Percentiles rank a stretch among this genome's conserved stretches.
These are phyloP conservation scores for Hystrix cristata DNA, from an alignment of 2,113 vertebrate species.

Conservation along the genomic window DNA sequence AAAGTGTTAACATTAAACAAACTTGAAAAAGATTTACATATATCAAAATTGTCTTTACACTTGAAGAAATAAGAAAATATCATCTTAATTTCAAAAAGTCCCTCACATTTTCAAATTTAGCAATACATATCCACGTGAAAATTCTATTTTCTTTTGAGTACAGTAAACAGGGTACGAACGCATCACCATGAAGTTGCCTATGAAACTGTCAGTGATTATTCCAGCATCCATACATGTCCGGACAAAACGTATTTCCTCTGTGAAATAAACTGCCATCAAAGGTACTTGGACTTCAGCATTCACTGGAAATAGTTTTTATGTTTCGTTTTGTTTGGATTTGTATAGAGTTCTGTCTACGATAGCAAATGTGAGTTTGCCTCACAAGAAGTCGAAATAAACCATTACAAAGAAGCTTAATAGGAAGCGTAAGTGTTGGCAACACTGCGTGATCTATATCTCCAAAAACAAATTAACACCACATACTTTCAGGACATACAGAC, in stretches of 20 bases:
- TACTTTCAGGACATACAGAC: constrained; percentile 62
- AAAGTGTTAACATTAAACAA: not conserved
- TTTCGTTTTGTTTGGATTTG: constrained; percentile 52
- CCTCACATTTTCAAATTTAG: constrained; percentile 44
- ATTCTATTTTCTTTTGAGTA: constrained; percentile 30
- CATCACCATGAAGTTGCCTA: not conserved
- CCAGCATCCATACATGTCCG: constrained; percentile 22
- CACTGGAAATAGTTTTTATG: not conserved
- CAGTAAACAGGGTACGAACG: constrained; percentile 29
- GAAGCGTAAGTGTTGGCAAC: not conserved
- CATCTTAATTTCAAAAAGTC: not conserved
- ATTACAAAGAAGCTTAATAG: constrained; percentile 43
- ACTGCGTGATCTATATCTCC: constrained; percentile 52
- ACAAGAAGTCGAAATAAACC: constrained; percentile 71
- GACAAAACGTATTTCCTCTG: constrained; percentile 57
- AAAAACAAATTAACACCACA: constrained; percentile 69
- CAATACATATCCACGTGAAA: not conserved
- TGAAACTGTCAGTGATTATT: constrained; percentile 49
- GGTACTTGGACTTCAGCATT: not conserved
- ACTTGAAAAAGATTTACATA: not conserved
- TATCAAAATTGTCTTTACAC: not conserved
- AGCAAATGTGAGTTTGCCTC: constrained; percentile 64
- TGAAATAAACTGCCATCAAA: constrained; percentile 20
- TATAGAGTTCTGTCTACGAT: constrained; percentile 43
- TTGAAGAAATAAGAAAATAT: not conserved